Evolutionary conservation across 2,888 invertebrate species (phyloP), one percentile per base, ranked within the genome.

Genomic region (Lordiphosa andalusiaca): DNA sequence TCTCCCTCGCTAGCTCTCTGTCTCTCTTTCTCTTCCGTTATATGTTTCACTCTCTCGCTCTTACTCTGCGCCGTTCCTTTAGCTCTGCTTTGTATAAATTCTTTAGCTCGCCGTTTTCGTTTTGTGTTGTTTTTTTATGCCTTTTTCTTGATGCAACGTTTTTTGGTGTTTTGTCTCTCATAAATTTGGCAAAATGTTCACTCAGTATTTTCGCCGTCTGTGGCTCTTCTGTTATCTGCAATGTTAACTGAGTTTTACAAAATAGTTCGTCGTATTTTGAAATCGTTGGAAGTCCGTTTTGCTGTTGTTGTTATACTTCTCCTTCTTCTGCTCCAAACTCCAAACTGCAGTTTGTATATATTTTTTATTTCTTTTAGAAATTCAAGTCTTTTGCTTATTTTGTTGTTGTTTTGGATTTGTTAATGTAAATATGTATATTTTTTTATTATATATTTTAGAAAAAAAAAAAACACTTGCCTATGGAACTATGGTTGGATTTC

Each of bases 211-310:
- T 67, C 37, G 57, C 58, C 53, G 42, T 42, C 7, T 25, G 25
- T 25, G 25, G 7, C 25, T 25, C 30, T 30, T 30, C 9, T 30
- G 7, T 9, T 30, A 3, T 49, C 48, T 38, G 42, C 40, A 50
- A 41, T 47, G 35, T 21, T 60, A 44, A 62, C 59, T 65, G 41
- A 16, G 19, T 33, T 51, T 41, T 65, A 58, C 59, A 74, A 74
- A 72, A 68, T 71, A 73, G 72, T 86, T 88, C 87, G 87, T 88
- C 88, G 87, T 85, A 76, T 73, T 75, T 72, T 77, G 85, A 87
- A 88, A 80, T 88, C 87, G 88, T 87, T 87, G 88, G 88, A 87
- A 87, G 88, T 87, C 82, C 84, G 80, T 78, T 82, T 36, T 51
- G 35, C 23, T 69, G 59, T 68, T 19, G 19, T 19, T 19, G 19